Conservation (phyloP, 2,113 vertebrate genomes). For the Tupaia chinensis region DNA sequence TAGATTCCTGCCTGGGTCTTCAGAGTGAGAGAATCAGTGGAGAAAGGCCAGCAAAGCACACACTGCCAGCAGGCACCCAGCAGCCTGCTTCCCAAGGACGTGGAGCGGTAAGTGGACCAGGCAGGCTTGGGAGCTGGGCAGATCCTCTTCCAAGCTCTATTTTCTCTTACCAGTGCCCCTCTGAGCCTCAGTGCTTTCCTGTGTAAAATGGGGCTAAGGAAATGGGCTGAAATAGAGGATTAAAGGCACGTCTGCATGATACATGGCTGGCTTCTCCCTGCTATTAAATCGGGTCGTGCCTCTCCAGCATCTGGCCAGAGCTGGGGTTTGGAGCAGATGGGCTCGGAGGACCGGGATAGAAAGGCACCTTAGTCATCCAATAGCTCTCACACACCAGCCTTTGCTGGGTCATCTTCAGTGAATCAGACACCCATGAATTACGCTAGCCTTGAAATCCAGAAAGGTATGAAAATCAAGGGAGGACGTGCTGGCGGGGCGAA, state of each 20-base stretch:
- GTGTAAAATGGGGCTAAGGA: background rate
- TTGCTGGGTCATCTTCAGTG: background rate
- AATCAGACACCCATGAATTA: background rate
- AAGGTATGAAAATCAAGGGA: slow-evolving; percentile 31
- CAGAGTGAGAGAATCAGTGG: background rate
- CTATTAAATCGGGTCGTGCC: background rate
- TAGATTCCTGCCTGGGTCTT: background rate
- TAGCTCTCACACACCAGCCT: background rate
- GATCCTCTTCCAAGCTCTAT: background rate
- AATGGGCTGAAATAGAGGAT: background rate
- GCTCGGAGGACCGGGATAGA: background rate
- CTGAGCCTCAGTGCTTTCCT: background rate
- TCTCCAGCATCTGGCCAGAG: background rate
- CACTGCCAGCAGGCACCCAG: background rate
- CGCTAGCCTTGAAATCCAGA: slow-evolving; percentile 12
- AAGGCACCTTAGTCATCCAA: background rate
- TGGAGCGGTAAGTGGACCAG: fast-evolving
- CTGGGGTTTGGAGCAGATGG: background rate
- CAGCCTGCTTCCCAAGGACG: background rate
- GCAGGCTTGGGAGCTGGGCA: background rate
- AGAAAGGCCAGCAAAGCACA: background rate
- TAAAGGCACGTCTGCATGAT: background rate
- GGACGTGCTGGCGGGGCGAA: background rate
- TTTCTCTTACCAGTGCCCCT: background rate
- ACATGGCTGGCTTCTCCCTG: background rate